Conservation (phyloP, 2,888 invertebrate species). For the Acleris holmiana region DNA sequence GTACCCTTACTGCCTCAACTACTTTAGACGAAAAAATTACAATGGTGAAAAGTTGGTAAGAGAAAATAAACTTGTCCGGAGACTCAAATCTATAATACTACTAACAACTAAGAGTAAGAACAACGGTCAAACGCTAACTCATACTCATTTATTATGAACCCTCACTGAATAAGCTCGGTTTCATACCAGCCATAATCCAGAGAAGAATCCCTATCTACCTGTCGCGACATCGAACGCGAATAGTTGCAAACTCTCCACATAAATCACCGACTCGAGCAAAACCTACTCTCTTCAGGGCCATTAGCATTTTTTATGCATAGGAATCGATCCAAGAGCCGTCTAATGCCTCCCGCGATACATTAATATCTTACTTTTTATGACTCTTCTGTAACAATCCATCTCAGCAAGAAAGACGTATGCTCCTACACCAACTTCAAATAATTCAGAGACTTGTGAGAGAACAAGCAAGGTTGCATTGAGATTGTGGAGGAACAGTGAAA, state of each 20-base stretch:
- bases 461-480: constrained; percentile 24
- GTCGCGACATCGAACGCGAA: constrained; percentile 61
- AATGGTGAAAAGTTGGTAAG: no score
- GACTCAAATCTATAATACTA: no score
- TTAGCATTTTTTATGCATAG: constrained; percentile 85
- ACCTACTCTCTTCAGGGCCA: constrained; percentile 74
- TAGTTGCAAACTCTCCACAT: constrained; percentile 71
- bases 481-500: background rate
- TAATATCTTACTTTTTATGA: constrained; percentile 85
- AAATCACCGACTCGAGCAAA: constrained; percentile 74
- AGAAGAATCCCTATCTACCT: constrained; percentile 9
- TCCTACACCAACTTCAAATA: constrained; percentile 18
- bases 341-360: constrained; percentile 85
- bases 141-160: background rate
- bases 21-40: no score
- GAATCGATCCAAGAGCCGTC: constrained; percentile 80
- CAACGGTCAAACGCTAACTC: no score
- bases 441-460: constrained; percentile 21
- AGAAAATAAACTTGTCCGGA: no score
- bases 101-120: no score
- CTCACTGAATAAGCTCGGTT: background rate
- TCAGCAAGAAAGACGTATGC: constrained; percentile 54
- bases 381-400: constrained; percentile 80
- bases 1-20: no score
- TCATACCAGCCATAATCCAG: constrained; percentile 2